Evolutionary conservation across 2,888 invertebrate genomes (phyloP).

Genomic region (Polydrusus pterygomalis): DNA sequence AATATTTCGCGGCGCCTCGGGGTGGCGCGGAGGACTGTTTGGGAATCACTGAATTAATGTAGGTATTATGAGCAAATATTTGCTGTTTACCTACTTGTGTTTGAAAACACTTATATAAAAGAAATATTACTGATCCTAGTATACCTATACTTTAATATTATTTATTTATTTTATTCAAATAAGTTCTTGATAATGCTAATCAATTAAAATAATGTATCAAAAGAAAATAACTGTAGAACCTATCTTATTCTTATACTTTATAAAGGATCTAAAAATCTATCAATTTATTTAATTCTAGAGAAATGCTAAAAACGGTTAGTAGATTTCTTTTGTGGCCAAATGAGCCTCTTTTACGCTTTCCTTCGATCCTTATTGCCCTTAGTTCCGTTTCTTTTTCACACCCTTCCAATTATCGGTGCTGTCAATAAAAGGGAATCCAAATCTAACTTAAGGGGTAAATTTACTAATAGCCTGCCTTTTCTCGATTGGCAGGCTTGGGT

Average conservation of each 20-base stretch:
- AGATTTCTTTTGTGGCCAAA: conserved; percentile 32
- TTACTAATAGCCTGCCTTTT: conserved; percentile 56
- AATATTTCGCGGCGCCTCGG: too few relatives aligned
- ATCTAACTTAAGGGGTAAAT: conserved; percentile 61
- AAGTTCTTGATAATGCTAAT: too few relatives aligned
- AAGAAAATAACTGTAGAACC: too few relatives aligned
- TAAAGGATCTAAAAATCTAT: conserved; percentile 6
- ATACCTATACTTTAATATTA: too few relatives aligned
- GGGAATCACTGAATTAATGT: too few relatives aligned
- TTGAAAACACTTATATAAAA: too few relatives aligned
- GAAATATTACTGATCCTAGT: too few relatives aligned
- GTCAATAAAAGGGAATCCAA: conserved; percentile 65
- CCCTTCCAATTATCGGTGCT: conserved; percentile 67
- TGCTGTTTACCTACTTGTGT: too few relatives aligned
- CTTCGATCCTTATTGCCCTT: conserved; percentile 28
- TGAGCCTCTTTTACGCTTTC: conserved; percentile 27
- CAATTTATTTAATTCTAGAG: neutral
- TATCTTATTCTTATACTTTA: neutral
- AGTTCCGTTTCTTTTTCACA: conserved; percentile 37
- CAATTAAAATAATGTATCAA: too few relatives aligned
- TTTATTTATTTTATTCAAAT: too few relatives aligned
- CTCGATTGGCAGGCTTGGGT: conserved; percentile 37
- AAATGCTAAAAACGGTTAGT: conserved; percentile 13
- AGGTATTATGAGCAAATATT: too few relatives aligned
- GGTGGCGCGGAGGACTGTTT: too few relatives aligned